These are phyloP conservation scores for Lemur catta DNA, from an alignment of 2,797 vertebrate species.

Conservation along the genomic window DNA sequence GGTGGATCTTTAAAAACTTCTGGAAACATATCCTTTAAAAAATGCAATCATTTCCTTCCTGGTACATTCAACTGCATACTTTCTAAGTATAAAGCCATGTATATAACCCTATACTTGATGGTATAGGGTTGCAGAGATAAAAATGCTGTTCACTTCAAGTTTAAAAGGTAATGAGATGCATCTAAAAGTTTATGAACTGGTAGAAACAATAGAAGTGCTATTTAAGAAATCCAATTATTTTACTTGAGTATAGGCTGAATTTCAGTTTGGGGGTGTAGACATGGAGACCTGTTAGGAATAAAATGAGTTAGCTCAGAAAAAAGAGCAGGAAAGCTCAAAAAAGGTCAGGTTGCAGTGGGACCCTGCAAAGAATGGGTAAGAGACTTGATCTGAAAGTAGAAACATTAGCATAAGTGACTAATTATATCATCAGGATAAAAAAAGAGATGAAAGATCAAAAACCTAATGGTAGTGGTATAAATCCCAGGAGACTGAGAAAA, in stretches of 20 bases:
- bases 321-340: neutral
- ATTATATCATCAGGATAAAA: neutral
- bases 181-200: neutral
- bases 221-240: constrained; percentile 29
- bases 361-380: neutral
- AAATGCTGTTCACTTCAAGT: neutral
- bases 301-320: neutral
- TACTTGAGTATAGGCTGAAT: neutral
- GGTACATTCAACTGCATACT: neutral
- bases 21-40: neutral
- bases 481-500: neutral
- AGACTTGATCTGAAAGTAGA: neutral
- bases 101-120: neutral
- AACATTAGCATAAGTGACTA: neutral
- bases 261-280: neutral
- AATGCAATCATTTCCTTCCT: neutral
- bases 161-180: constrained; percentile 32
- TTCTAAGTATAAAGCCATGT: neutral
- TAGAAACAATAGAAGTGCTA: neutral
- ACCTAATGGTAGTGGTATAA: neutral
- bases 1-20: neutral
- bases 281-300: neutral
- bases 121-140: neutral
- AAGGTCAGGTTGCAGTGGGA: neutral
- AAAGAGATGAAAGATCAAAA: neutral